Conservation (phyloP, 2,797 vertebrate genomes). For the Nyctibius grandis region DNA sequence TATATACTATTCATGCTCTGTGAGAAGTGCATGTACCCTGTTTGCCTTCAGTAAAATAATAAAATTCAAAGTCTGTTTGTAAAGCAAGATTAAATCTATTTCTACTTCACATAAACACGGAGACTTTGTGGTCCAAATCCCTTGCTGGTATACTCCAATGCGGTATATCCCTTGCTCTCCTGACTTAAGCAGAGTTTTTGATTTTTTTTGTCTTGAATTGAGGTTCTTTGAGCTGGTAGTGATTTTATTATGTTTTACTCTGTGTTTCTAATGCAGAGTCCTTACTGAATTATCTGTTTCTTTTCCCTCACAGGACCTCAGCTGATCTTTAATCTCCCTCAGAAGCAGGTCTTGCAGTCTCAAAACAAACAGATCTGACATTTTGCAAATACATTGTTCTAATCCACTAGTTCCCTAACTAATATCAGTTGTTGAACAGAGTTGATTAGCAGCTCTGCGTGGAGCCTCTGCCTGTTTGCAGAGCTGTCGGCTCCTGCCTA, state of each 20-base stretch:
- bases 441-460: conserved; percentile 52
- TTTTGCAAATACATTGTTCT: conserved; percentile 38
- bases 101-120: background rate
- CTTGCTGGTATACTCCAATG: background rate
- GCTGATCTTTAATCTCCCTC: conserved; percentile 36
- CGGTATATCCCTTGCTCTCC: background rate
- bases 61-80: background rate
- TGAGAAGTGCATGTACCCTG: background rate
- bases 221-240: background rate
- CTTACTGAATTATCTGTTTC: background rate
- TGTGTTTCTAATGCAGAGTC: background rate
- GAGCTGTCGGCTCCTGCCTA: background rate
- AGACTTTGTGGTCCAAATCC: background rate
- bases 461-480: conserved; percentile 36
- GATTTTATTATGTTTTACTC: background rate
- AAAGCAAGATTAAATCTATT: background rate
- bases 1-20: background rate
- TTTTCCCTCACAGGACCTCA: background rate
- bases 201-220: background rate
- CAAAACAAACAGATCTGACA: conserved; percentile 50
- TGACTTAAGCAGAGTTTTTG: background rate
- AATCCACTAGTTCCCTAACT: conserved; percentile 38
- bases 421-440: conserved; percentile 36
- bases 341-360: background rate
- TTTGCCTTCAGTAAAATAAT: background rate